These are phyloP conservation scores for Leptarthrus brevirostris DNA, from an alignment of 2,888 invertebrate genomes.

Conservation along the genomic window DNA sequence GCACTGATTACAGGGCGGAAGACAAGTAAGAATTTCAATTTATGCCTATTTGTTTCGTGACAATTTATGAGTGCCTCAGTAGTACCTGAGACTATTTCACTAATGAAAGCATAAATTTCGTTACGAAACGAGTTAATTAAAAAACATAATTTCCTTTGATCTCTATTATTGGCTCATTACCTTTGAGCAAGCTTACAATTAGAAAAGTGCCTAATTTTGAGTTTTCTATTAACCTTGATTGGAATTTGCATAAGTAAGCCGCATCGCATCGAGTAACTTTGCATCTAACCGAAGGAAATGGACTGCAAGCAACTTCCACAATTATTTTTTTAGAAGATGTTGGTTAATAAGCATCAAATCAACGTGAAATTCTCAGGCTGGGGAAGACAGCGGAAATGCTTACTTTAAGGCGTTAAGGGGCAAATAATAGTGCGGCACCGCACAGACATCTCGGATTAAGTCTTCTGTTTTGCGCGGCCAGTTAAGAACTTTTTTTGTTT, in stretches of 20 bases:
- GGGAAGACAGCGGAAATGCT: conserved; percentile 36
- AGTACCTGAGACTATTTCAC: no score
- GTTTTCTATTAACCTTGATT: conserved; percentile 21
- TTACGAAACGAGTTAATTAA: no score
- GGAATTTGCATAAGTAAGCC: conserved; percentile 12
- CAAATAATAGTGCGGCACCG: conserved; percentile 26
- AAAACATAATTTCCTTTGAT: no score
- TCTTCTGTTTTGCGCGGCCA: neutral
- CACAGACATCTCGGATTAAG: neutral
- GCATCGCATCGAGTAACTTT: neutral
- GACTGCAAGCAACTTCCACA: no score
- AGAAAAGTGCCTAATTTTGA: conserved; percentile 9
- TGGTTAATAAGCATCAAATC: neutral
- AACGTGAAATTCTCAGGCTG: conserved; percentile 2
- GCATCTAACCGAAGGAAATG: neutral
- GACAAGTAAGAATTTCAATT: conserved; percentile 35
- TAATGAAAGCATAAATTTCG: no score
- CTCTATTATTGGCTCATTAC: neutral
- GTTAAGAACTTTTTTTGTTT: neutral
- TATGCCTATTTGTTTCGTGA: no score
- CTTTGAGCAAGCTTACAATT: neutral
- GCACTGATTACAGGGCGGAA: conserved; percentile 7
- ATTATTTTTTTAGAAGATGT: neutral
- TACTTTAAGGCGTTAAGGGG: conserved; percentile 47
- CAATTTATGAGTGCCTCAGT: no score